Base-by-base conservation (phyloP, 1,140 invertebrate species). In the Ceratitis capitata region DNA sequence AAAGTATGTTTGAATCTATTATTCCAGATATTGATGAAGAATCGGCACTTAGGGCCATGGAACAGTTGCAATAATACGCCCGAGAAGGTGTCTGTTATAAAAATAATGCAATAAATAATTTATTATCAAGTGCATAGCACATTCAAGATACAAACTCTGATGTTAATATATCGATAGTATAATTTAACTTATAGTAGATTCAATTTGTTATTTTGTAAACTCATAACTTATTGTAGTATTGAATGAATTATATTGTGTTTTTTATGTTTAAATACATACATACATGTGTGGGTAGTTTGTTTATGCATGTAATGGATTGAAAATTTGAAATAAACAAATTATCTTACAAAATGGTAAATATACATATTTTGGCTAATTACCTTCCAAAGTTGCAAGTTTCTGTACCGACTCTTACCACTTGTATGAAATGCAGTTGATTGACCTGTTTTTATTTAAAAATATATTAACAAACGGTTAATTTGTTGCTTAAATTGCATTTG, bases 21-120 rank as follows among this genome's bases (percentile, higher is more conserved):
- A 58, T 87, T 29, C 35, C 47, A n/a, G 86, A 87, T 61, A 85
- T 87, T 23, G 85, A 87, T 69, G 86, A 61, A 85, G 64, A 78
- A 12, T 26, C 58, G 7, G 89, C 88, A 1, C n/a, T 87, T 1
- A 89, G 88, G 32, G 87, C 87, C 39, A 78, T 78, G 69, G 69
- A 78, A 19, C 69, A 78, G 39, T 78, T 78, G n/a, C 69, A 78
- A 78, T 78, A 78, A n/a, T 16, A 78, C n/a, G 6, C 2, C 39
- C n/a, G n/a, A 16, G 7, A 32, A 23, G 19, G 7, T 47, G 19
- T 45, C 69, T 78, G 69, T 78, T 35, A 78, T 78, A 78, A 45
- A 78, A 10, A 26, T 4, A 26, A 78, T 26, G 39, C 26, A 78
- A 69, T 35, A 26, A 61, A 26, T 29, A 14, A 32, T 69, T 16